Evolutionary conservation across 2,113 vertebrate species (phyloP).

Genomic region (Gymnorhina tibicen): DNA sequence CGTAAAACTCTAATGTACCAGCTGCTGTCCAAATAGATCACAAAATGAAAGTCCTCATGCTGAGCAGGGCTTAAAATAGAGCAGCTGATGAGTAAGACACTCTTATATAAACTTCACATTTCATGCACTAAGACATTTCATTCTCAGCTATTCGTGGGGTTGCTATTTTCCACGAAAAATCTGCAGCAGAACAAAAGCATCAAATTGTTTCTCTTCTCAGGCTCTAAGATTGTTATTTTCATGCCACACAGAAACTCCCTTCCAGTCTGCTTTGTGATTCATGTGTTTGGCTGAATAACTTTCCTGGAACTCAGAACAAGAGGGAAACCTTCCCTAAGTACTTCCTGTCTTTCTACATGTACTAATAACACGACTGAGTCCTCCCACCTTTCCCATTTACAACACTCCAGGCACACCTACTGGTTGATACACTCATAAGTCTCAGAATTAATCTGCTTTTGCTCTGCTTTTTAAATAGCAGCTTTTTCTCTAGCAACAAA

Average conservation of each 20-base stretch:
- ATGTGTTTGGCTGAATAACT: constrained; percentile 70
- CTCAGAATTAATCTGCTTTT: not conserved
- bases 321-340: constrained; percentile 70
- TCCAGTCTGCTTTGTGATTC: constrained; percentile 69
- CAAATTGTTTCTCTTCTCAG: not conserved
- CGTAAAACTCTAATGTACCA: not conserved
- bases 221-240: constrained; percentile 25
- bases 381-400: constrained; percentile 59
- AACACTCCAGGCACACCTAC: constrained; percentile 32
- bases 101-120: constrained; percentile 30
- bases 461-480: not conserved
- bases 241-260: constrained; percentile 63
- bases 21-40: constrained; percentile 51
- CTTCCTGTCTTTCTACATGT: constrained; percentile 70
- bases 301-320: constrained; percentile 67
- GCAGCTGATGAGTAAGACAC: constrained; percentile 32
- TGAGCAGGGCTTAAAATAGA: constrained; percentile 45
- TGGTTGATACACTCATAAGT: not conserved
- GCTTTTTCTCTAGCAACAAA: not conserved
- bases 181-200: not conserved
- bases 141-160: not conserved
- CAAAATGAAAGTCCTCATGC: constrained; percentile 12
- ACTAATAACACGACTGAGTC: constrained; percentile 4
- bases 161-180: not conserved
- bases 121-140: not conserved